phyloP scores from a whole-genome alignment of 1,140 invertebrate genomes.

The Oryzaephilus surinamensis region DNA sequence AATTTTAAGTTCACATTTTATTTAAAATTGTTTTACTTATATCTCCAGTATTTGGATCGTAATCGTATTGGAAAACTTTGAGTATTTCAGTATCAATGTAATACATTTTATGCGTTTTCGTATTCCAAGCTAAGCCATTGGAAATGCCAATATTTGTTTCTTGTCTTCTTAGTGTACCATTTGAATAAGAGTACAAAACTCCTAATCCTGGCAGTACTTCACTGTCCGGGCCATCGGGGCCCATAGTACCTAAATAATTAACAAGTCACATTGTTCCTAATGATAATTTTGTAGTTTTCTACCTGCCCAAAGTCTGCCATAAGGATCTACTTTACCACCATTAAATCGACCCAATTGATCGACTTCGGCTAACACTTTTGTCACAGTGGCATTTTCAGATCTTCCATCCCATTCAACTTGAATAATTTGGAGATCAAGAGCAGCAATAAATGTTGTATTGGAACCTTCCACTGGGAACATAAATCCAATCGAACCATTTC shows the following conservation, averaged over 20 bases:
- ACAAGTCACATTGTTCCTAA: neutral
- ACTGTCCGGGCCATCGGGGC: slow-evolving; percentile 42
- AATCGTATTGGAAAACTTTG: slow-evolving; percentile 54
- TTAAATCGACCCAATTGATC: slow-evolving; percentile 58
- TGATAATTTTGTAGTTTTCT: slow-evolving; percentile 14
- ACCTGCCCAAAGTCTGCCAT: slow-evolving; percentile 67
- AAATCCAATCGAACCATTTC: slow-evolving; percentile 12
- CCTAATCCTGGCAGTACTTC: slow-evolving; percentile 41
- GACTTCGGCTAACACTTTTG: slow-evolving; percentile 44
- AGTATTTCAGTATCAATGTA: slow-evolving; percentile 57
- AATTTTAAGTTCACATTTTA: slow-evolving; percentile 21
- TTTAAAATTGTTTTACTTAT: slow-evolving; percentile 41
- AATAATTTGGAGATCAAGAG: slow-evolving; percentile 17
- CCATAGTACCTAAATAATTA: slow-evolving; percentile 54
- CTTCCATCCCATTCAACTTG: slow-evolving; percentile 23
- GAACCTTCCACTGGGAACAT: slow-evolving; percentile 17
- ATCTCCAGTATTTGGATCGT: slow-evolving; percentile 50
- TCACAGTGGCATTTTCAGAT: slow-evolving; percentile 9
- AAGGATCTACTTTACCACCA: slow-evolving; percentile 74
- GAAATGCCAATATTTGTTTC: slow-evolving; percentile 14
- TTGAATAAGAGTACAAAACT: slow-evolving; percentile 42
- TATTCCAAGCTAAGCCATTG: slow-evolving; percentile 16
- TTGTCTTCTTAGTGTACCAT: slow-evolving; percentile 25
- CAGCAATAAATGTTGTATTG: slow-evolving; percentile 19
- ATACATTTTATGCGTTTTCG: slow-evolving; percentile 48